Percentiles rank a stretch among this genome's conserved stretches.
Conservation (phyloP, 92 coral and sea anemone genomes). For the Porites rus region DNA sequence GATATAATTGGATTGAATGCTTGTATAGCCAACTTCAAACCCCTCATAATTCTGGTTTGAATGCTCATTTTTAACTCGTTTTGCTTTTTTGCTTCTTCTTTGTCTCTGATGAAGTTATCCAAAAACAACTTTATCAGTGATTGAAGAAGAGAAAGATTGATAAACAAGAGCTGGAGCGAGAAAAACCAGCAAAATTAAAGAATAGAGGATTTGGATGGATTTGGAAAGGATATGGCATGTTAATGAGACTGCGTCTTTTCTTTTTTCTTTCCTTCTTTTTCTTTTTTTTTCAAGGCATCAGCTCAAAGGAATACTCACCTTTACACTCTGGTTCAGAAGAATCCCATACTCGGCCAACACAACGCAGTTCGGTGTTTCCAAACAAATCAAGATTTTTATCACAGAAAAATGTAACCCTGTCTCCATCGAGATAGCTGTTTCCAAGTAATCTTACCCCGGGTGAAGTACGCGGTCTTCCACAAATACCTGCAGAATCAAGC, state of each 20-base stretch:
- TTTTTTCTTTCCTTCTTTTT: neutral
- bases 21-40: neutral
- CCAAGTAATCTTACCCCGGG: conserved; percentile 23
- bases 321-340: conserved; percentile 41
- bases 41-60: too few species aligned
- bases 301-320: conserved; percentile 12
- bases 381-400: conserved; percentile 41
- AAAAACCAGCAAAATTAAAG: too few species aligned
- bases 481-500: conserved; percentile 28
- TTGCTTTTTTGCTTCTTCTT: rapidly evolving
- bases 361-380: conserved; percentile 33
- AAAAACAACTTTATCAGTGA: too few species aligned
- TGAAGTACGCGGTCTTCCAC: conserved; percentile 55
- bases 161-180: too few species aligned
- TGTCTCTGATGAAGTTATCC: too few species aligned
- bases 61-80: too few species aligned
- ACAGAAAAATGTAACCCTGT: conserved; percentile 38
- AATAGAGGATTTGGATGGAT: too few species aligned
- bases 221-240: rapidly evolving
- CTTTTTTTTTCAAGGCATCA: neutral
- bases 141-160: too few species aligned
- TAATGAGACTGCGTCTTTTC: neutral
- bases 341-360: conserved; percentile 33
- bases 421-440: conserved; percentile 56
- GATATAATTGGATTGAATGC: neutral